phyloP scores from a whole-genome alignment of 1,140 invertebrate genomes.

The Trachymyrmex septentrionalis region DNA sequence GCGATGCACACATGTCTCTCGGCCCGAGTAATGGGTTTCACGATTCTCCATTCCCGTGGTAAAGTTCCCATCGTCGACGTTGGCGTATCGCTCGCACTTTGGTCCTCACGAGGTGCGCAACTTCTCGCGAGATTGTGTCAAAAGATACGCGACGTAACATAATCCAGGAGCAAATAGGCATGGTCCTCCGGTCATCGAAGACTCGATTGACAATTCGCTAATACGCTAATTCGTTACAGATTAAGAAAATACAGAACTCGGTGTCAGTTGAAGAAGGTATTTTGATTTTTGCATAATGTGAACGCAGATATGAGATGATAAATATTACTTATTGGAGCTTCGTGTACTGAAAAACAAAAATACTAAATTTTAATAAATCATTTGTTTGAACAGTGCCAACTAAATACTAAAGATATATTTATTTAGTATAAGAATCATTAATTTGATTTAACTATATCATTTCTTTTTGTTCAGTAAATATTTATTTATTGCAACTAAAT shows the following conservation, averaged over 20 bases:
- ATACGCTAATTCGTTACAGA: neutral
- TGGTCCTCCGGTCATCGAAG: neutral
- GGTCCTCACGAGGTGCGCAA: conserved; percentile 65
- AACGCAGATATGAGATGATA: too few species aligned
- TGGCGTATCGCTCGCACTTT: conserved; percentile 63
- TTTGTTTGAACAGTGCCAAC: too few species aligned
- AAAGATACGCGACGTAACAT: conserved; percentile 73
- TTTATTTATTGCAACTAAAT: too few species aligned
- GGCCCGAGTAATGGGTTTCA: conserved; percentile 68
- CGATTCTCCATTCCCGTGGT: conserved; percentile 81
- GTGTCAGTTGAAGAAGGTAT: neutral
- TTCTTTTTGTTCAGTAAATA: too few species aligned
- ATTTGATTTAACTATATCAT: too few species aligned
- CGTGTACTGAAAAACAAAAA: too few species aligned
- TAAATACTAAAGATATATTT: too few species aligned
- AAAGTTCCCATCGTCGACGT: conserved; percentile 81
- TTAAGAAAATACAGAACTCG: neutral
- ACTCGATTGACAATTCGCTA: neutral
- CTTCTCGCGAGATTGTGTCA: conserved; percentile 76
- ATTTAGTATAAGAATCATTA: too few species aligned
- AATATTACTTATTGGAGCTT: too few species aligned
- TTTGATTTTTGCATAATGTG: neutral
- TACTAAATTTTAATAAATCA: too few species aligned
- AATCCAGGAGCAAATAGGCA: conserved; percentile 6
- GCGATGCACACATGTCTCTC: neutral